These are phyloP conservation scores for Fregata magnificens DNA, from an alignment of 2,113 vertebrate genomes.

Conservation along the genomic window DNA sequence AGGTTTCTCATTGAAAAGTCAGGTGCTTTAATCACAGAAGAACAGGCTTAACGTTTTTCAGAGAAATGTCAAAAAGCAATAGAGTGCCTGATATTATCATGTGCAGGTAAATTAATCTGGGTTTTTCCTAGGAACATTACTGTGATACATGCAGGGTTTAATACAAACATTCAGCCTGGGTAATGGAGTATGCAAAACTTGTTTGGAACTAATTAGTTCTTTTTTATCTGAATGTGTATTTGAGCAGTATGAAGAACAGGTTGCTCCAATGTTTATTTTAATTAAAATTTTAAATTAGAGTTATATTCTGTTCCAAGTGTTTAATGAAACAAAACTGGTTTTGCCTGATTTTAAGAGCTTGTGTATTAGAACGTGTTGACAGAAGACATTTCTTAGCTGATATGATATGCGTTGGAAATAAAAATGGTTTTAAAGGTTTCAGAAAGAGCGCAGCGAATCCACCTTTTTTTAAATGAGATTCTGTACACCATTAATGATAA, in stretches of 20 bases:
- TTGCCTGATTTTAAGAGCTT: background rate
- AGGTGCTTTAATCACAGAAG: fast-evolving
- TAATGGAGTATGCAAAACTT: background rate
- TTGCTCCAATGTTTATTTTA: background rate
- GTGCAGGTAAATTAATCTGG: background rate
- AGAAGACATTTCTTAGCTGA: background rate
- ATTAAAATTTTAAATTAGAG: background rate
- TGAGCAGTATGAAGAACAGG: background rate
- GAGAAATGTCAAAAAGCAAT: background rate
- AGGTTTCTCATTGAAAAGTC: background rate
- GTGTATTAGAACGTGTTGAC: background rate
- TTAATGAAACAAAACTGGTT: background rate
- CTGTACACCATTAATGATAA: background rate
- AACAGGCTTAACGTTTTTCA: background rate
- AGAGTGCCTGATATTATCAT: fast-evolving
- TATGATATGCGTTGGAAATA: background rate
- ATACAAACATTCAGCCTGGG: background rate
- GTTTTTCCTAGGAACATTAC: fast-evolving
- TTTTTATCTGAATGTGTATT: background rate
- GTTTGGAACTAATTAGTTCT: background rate
- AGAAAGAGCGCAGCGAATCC: background rate
- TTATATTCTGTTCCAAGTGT: background rate
- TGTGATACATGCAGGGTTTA: background rate
- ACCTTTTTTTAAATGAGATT: background rate
- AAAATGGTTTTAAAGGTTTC: background rate